A percentile compares a stretch with the other conserved stretches of the same genome.
These are phyloP conservation scores for Cerastis leucographa DNA, from an alignment of 2,888 invertebrate species.

Conservation along the genomic window DNA sequence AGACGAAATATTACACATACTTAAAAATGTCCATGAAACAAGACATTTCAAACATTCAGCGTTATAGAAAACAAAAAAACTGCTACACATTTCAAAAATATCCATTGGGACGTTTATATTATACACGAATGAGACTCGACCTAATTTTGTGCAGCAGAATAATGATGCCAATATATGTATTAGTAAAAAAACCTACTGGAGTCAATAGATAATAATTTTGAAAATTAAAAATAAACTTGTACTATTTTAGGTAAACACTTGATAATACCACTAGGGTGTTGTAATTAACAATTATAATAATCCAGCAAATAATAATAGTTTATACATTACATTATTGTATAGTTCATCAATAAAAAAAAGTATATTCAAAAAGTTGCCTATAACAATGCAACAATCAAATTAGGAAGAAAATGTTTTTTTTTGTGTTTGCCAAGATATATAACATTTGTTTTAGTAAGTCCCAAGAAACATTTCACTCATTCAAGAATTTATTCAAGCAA, in stretches of 20 bases:
- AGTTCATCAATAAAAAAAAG: slow-evolving; percentile 51
- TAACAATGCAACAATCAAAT: slow-evolving; percentile 44
- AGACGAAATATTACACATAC: slow-evolving; percentile 87
- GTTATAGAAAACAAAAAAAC: slow-evolving; percentile 79
- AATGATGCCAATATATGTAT: slow-evolving; percentile 59
- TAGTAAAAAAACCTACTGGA: slow-evolving; percentile 62
- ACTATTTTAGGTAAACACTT: slow-evolving; percentile 77
- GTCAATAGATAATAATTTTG: slow-evolving; percentile 68
- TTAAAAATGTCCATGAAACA: slow-evolving; percentile 81
- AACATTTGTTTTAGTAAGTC: slow-evolving; percentile 46
- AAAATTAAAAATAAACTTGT: slow-evolving; percentile 73
- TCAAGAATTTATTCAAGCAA: slow-evolving; percentile 57
- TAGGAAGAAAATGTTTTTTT: slow-evolving; percentile 18
- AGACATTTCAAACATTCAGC: slow-evolving; percentile 79
- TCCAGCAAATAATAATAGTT: slow-evolving; percentile 57
- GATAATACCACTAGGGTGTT: slow-evolving; percentile 56
- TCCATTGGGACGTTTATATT: slow-evolving; percentile 80
- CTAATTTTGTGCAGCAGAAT: slow-evolving; percentile 77
- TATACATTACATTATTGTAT: slow-evolving; percentile 52
- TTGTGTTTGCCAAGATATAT: slow-evolving; percentile 30
- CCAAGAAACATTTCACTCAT: slow-evolving; percentile 35
- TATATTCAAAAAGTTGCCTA: slow-evolving; percentile 51
- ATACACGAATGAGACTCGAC: slow-evolving; percentile 66
- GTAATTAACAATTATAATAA: slow-evolving; percentile 55
- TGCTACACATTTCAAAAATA: slow-evolving; percentile 81